A percentile compares a stretch with the other conserved stretches of the same genome.
These are phyloP conservation scores for Myotis lucifugus DNA, from an alignment of 2,113 vertebrate genomes.

Conservation along the genomic window DNA sequence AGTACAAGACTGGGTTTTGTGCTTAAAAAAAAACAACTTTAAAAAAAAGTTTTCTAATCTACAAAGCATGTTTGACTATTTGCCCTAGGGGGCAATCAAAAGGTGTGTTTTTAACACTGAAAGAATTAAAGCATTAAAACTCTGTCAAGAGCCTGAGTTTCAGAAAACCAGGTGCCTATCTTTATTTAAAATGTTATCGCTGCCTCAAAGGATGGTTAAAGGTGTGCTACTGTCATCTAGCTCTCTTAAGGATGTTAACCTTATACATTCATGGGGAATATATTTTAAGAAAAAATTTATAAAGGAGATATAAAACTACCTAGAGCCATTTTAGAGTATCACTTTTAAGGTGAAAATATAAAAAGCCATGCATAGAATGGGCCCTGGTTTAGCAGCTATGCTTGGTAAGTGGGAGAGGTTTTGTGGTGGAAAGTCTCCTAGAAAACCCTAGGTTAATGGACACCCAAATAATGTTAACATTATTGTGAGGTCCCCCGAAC, in stretches of 20 bases:
- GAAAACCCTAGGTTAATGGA: neutral
- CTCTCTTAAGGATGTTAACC: neutral
- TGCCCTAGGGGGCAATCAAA: neutral
- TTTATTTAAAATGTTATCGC: neutral
- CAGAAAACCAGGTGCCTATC: neutral
- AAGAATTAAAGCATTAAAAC: conserved; percentile 32
- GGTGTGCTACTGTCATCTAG: neutral
- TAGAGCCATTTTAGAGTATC: neutral
- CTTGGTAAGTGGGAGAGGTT: neutral
- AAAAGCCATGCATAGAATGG: neutral
- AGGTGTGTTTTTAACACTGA: neutral
- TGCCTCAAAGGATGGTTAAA: neutral
- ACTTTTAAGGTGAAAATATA: neutral
- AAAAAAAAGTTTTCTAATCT: neutral
- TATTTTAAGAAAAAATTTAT: neutral
- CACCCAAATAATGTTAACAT: neutral
- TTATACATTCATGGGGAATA: neutral
- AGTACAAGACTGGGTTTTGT: neutral
- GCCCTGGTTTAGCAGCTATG: neutral
- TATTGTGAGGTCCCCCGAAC: neutral
- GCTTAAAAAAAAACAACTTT: neutral
- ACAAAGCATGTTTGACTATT: conserved; percentile 30
- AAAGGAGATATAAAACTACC: neutral
- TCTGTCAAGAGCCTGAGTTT: neutral
- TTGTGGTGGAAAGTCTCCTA: neutral